Evolutionary conservation across 2,888 invertebrate species (phyloP), one percentile per base, ranked within the genome.

Genomic region (Agapostemon virescens): DNA sequence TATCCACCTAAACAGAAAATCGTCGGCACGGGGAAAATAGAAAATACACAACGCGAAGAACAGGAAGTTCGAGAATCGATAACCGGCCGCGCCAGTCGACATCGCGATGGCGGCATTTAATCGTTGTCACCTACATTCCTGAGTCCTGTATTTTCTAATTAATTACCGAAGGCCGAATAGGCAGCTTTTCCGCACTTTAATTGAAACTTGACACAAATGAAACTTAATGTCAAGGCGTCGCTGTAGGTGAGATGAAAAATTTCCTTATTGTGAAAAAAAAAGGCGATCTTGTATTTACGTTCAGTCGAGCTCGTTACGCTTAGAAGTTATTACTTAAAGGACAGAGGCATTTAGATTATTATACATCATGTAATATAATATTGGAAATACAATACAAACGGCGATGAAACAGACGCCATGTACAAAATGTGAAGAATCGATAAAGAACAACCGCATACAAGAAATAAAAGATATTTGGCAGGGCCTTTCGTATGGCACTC

Each of bases 121-220:
- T 69, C 69, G 69, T 26, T 69, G 30, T 69, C 55, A 38, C 40
- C 69, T 58, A 58, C 40, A 58, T 69, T 40, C 69, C 40, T 58
- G n/a, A 58, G 58, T 69, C 69, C 69, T 58, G 58, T 45, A 67
- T 42, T 5, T 45, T 67, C 42, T 45, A 30, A 69, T 55, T 58
- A 55, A 55, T 69, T 58, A 0, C 26, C 40, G 36, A 40, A 30
- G 69, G 55, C 40, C 30, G 40, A 20, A n/a, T n/a, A 11, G 2
- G n/a, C 69, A 40, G 40, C 58, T 58, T 69, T 58, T 58, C 69
- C 30, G 55, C 40, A 5, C 15, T 40, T 36, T 33, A 63, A 42
- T 67, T 42, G 20, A 30, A 30, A 67, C 45, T 26, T n/a, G 26
- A n/a, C 66, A 3, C 17, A 66, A 66, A 40, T 42, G 42, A 67